A percentile compares a stretch with the other conserved stretches of the same genome.
Evolutionary conservation across 2,113 vertebrate species (phyloP).

Genomic region (Heloderma charlesbogerti): DNA sequence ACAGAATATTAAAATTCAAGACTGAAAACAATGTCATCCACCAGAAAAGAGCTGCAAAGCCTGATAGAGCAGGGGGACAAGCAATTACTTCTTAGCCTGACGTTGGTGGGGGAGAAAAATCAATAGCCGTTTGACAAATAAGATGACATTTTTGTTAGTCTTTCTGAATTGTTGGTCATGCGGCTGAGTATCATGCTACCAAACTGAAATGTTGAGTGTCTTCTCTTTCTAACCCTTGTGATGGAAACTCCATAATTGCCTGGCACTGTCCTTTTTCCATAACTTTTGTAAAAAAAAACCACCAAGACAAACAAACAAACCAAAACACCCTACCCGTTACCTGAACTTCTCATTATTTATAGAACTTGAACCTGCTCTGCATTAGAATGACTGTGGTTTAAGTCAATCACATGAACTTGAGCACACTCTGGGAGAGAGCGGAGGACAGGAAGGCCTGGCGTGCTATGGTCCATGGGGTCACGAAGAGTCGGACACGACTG

Average conservation of each 20-base stretch:
- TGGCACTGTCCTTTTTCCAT: neutral
- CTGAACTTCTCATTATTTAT: neutral
- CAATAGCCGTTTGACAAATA: neutral
- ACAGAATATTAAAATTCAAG: constrained; percentile 29
- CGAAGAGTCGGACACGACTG: too few relatives aligned
- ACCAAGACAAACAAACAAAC: too few relatives aligned
- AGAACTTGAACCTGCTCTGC: neutral
- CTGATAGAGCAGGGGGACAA: neutral
- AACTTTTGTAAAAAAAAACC: neutral
- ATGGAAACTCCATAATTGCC: neutral
- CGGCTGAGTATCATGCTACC: neutral
- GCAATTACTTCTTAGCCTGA: neutral
- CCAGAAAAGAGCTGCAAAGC: neutral
- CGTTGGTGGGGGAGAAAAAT: neutral
- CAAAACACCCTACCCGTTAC: too few relatives aligned
- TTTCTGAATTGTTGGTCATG: neutral
- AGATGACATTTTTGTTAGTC: neutral
- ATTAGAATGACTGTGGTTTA: neutral
- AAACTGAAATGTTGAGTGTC: neutral
- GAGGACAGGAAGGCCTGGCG: too few relatives aligned
- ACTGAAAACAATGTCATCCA: neutral
- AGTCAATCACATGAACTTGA: neutral
- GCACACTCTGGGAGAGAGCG: too few relatives aligned
- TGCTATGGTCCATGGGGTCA: too few relatives aligned
- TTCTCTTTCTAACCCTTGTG: neutral